Evolutionary conservation across 2,797 vertebrate species (phyloP), one percentile per base, ranked within the genome.

Genomic region (Thunnus albacares): DNA sequence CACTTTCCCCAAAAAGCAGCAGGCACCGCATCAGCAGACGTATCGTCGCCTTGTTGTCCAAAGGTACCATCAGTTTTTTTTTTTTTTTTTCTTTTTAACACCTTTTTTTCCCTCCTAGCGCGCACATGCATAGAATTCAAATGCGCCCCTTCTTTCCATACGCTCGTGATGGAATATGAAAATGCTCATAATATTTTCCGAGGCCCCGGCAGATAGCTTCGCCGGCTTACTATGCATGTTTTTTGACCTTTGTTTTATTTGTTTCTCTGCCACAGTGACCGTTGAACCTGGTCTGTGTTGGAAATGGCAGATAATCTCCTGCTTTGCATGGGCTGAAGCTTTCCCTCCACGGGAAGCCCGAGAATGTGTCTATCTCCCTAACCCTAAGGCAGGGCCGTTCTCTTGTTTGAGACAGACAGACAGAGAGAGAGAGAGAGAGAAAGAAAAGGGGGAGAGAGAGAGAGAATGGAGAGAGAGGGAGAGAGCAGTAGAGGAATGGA

Each of bases 221-320:
- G 3, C 4, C 63, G 33, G 79, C 88, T 88, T 67, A 67, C 78
- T 47, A 6, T 75, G 83, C 88, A 65, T 87, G 90, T 91, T 88
- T 87, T 51, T 72, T 92, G 92, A 94, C 93, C 93, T 89, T 86
- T 85, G 87, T 91, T 94, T 93, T 92, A 93, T 95, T 95, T 94
- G 93, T 93, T 95, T 94, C 85, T 66, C 55, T 56, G 81, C 83
- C 77, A 26, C 81, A 3, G 55, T 89, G 92, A 93, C 91, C 89
- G 45, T 75, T 91, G 92, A 93, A 90, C 92, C 86, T 17, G 62
- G 58, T 45, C 88, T 65, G 87, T 74, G 86, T 90, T 70, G 82
- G 75, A 88, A 92, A 90, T 80, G 91, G 89, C 88, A 91, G 93
- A 92, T 94, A 92, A 95, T 93, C 89, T 93, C 80, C 93, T 91